Conservation (phyloP, 2,888 invertebrate genomes). For the Lochmaea crataegi region DNA sequence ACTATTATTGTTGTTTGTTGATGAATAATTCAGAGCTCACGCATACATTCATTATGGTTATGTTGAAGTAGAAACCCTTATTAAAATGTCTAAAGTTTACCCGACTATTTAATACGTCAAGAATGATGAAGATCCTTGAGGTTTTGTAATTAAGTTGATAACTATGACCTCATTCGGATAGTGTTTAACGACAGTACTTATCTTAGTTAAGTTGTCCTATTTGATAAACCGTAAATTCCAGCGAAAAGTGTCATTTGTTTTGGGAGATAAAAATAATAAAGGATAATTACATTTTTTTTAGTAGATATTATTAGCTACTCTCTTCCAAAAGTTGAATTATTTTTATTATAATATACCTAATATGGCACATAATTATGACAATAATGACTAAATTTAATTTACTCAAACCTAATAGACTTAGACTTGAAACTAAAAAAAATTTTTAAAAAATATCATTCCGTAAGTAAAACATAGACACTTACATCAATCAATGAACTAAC, state of each 20-base stretch:
- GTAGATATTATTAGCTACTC: background rate
- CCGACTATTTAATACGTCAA: background rate
- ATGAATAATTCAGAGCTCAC: too few species aligned
- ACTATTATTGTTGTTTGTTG: too few species aligned
- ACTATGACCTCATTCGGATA: conserved; percentile 1
- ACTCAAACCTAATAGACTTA: too few species aligned
- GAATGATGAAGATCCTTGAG: background rate
- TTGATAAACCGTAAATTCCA: background rate
- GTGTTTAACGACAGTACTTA: conserved; percentile 2
- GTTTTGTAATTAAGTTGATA: background rate
- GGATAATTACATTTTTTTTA: background rate
- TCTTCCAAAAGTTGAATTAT: background rate
- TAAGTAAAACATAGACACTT: too few species aligned
- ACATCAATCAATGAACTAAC: too few species aligned
- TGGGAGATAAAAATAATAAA: background rate
- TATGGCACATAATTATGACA: too few species aligned
- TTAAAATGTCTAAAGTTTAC: background rate
- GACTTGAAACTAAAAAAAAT: too few species aligned
- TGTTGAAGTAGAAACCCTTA: background rate
- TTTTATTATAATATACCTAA: too few species aligned
- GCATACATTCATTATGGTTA: too few species aligned
- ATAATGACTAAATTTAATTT: too few species aligned
- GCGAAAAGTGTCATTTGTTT: background rate
- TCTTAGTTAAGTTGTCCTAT: background rate
- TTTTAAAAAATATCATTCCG: too few species aligned